These are phyloP conservation scores for Tiaroga cobitis DNA, from an alignment of 2,797 vertebrate genomes.

Conservation along the genomic window DNA sequence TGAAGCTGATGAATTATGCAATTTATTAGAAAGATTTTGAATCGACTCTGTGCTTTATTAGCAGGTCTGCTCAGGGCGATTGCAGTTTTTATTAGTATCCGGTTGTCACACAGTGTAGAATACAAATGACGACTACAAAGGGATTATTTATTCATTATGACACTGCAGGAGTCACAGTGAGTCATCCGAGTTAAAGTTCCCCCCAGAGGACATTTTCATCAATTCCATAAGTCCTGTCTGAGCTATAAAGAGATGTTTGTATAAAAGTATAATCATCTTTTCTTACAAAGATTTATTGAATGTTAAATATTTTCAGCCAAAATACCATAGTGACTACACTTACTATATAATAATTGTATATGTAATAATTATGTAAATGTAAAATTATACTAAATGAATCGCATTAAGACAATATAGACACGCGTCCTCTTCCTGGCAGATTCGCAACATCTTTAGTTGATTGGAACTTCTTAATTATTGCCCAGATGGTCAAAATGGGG, in stretches of 20 bases:
- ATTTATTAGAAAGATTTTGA: conserved; percentile 38
- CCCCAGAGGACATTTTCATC: conserved; percentile 17
- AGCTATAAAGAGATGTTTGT: neutral
- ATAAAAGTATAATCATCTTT: neutral
- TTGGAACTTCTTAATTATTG: too few relatives aligned
- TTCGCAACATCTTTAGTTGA: too few relatives aligned
- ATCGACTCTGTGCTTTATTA: neutral
- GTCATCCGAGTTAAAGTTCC: conserved; percentile 33
- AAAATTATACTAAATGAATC: neutral
- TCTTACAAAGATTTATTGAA: neutral
- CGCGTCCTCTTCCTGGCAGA: too few relatives aligned
- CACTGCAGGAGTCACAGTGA: conserved; percentile 18
- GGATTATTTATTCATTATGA: conserved; percentile 47
- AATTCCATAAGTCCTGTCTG: neutral
- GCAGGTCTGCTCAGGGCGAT: neutral
- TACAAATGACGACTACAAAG: conserved; percentile 42
- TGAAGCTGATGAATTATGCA: conserved; percentile 29
- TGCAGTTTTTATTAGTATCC: conserved; percentile 30
- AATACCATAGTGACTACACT: too few relatives aligned
- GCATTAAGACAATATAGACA: too few relatives aligned
- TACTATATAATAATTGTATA: too few relatives aligned
- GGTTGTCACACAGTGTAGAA: conserved; percentile 11
- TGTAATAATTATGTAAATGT: too few relatives aligned
- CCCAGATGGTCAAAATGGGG: too few relatives aligned
- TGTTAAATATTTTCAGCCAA: neutral